These are phyloP conservation scores for Arnoldichthys spilopterus DNA, from an alignment of 2,797 vertebrate genomes.

Conservation along the genomic window DNA sequence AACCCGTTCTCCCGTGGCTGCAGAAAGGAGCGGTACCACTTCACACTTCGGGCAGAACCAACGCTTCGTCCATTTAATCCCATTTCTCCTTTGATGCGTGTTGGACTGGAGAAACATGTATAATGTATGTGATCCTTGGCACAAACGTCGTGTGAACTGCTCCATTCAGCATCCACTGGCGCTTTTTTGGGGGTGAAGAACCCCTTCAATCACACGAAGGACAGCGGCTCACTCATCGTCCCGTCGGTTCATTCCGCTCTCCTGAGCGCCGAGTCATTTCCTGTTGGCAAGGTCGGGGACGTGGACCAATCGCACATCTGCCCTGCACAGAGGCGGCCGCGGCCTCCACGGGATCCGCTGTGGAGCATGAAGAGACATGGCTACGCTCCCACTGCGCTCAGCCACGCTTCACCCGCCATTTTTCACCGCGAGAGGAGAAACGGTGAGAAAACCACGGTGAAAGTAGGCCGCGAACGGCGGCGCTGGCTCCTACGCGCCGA, in stretches of 20 bases:
- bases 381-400: constrained; percentile 38
- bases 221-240: constrained; percentile 2
- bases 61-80: no score
- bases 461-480: not conserved
- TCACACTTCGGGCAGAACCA: no score
- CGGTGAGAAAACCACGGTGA: not conserved
- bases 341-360: constrained; percentile 7
- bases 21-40: no score
- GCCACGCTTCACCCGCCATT: constrained; percentile 46
- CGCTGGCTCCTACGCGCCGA: not conserved
- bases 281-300: constrained; percentile 51
- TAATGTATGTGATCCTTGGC: not conserved
- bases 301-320: constrained; percentile 35
- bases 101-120: not conserved
- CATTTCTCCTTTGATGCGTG: no score
- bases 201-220: constrained; percentile 20
- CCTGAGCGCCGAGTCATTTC: constrained; percentile 42
- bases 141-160: not conserved
- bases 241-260: constrained; percentile 29
- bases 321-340: constrained; percentile 36
- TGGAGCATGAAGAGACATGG: constrained; percentile 31
- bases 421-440: not conserved
- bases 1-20: no score
- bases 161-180: not conserved
- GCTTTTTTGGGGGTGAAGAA: not conserved